phyloP scores from a whole-genome alignment of 2,888 invertebrate species.

The Tinea pellionella region DNA sequence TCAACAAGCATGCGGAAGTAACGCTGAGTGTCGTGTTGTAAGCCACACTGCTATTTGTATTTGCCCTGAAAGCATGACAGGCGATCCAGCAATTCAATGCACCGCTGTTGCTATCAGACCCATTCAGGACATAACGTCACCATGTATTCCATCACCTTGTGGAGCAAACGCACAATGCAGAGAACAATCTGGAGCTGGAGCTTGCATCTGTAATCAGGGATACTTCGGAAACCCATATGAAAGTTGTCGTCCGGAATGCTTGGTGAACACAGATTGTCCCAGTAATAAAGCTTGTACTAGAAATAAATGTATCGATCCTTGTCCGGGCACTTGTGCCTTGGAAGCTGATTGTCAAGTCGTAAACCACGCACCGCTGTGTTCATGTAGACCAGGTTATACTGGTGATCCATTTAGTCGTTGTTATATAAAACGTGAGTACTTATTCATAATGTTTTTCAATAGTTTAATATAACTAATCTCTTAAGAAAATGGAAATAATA shows the following conservation, averaged over 20 bases:
- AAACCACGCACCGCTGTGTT: conserved; percentile 77
- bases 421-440: conserved; percentile 38
- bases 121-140: conserved; percentile 46
- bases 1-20: conserved; percentile 76
- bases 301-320: conserved; percentile 82
- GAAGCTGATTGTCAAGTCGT: conserved; percentile 81
- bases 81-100: conserved; percentile 81
- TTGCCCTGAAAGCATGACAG: conserved; percentile 75
- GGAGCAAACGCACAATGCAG: conserved; percentile 73
- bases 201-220: conserved; percentile 77
- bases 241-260: conserved; percentile 80
- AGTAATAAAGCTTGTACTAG: conserved; percentile 77
- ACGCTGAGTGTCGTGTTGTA: conserved; percentile 80
- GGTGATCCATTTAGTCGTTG: conserved; percentile 81
- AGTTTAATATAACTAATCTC: background rate
- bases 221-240: conserved; percentile 85
- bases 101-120: conserved; percentile 28
- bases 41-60: conserved; percentile 80
- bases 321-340: conserved; percentile 80
- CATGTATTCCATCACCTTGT: conserved; percentile 73
- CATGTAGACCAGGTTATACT: conserved; percentile 73
- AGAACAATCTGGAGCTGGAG: conserved; percentile 68
- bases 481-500: conserved; percentile 29
- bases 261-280: conserved; percentile 77
- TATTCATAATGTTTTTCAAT: background rate